Base-by-base conservation (phyloP, 2,888 invertebrate species). In the Sinohyriopsis cumingii region DNA sequence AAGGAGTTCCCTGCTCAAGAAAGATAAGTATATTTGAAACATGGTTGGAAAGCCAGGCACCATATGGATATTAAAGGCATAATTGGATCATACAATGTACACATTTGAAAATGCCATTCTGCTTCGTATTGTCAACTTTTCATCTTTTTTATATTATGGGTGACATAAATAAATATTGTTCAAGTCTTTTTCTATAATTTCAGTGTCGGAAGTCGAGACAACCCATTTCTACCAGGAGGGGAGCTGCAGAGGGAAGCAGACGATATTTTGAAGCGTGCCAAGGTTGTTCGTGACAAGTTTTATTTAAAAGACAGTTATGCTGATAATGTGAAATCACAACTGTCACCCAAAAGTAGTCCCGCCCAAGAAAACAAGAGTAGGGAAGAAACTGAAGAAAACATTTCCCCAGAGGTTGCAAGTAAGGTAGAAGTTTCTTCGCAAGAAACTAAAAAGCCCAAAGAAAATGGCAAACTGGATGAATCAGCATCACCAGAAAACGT, bases 171-270 rank as follows among this genome's bases (percentile, higher is more conserved):
- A 55, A 1, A 45, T 15, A n/a, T 18, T 4, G 33, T 61, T 45
- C 28, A 45, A 33, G 33, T 63, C 56, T 62, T 67, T 59, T 70
- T 76, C 24, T 79, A 68, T 76, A 63, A 63, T 86, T 87, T 20
- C 93, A 98, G 97, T 91, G 95, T 95, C 90, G 97, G 97, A 90
- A 97, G 96, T 80, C 96, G 97, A 95, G 98, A 98, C 91, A 98
- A 98, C 91, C 98, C 98, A 71, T 98, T 98, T 93, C 94, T 97
- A 89, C 97, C 97, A 53, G 98, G 97, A 87, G 97, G 98, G 75
- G 97, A 97, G 91, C 92, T 98, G 87, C 96, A 96, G 88, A 93
- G 95, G 85, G 96, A 98, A 91, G 97, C 98, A 45, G 98, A 98
- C 91, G 96, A 97, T 92, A 97, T 98, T 85, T 96, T 98, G 77